phyloP scores from a whole-genome alignment of 1,140 invertebrate genomes.

The Nasonia giraulti region DNA sequence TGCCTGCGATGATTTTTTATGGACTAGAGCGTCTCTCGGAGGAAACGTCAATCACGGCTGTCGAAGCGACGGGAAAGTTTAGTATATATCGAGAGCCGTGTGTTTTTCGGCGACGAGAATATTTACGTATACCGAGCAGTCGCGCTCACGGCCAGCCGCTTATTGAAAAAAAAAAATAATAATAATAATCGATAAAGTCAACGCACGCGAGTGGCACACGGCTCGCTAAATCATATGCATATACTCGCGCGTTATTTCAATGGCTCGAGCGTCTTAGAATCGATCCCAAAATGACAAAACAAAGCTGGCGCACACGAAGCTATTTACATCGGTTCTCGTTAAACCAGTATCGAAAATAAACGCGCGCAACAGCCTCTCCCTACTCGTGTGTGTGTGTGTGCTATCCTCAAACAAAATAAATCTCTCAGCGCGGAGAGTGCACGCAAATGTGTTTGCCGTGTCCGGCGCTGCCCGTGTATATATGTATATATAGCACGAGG shows the following conservation, averaged over 20 bases:
- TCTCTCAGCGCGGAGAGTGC: not conserved
- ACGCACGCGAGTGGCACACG: not conserved
- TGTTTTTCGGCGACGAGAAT: not conserved
- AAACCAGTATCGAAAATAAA: constrained; percentile 39
- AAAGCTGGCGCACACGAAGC: not conserved
- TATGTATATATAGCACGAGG: not conserved
- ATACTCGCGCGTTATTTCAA: not conserved
- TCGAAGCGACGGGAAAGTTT: not conserved
- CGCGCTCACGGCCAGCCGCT: too few relatives aligned
- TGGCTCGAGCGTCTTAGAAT: not conserved
- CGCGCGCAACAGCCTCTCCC: not conserved
- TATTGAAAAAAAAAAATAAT: not conserved
- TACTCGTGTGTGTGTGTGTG: not conserved
- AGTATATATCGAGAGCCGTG: not conserved
- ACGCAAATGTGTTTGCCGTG: constrained; percentile 28
- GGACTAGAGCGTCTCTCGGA: not conserved
- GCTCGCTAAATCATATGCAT: not conserved
- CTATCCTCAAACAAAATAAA: constrained; percentile 34
- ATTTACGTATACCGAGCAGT: not conserved
- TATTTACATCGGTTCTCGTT: constrained; percentile 42
- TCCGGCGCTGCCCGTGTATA: not conserved
- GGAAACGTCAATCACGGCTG: constrained; percentile 24
- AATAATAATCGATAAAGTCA: not conserved
- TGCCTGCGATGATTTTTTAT: too few relatives aligned
- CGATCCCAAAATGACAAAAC: constrained; percentile 12